These are phyloP conservation scores for Lasioglossum baleicum DNA, from an alignment of 1,140 invertebrate genomes.

Conservation along the genomic window DNA sequence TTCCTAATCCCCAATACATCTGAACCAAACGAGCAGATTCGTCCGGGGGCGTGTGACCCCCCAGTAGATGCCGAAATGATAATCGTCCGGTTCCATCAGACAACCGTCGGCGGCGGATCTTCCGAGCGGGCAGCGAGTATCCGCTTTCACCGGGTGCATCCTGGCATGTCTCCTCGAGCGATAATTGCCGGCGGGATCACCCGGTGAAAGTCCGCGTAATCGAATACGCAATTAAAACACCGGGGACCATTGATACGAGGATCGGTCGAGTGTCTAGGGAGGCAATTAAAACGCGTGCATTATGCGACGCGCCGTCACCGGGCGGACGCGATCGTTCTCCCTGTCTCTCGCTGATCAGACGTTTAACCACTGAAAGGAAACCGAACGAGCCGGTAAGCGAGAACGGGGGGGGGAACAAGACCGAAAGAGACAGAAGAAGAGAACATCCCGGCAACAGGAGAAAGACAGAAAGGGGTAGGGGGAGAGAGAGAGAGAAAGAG, in stretches of 20 bases:
- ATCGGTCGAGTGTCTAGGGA: conserved; percentile 49
- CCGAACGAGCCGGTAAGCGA: background rate
- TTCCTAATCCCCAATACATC: too few species aligned
- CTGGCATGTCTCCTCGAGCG: conserved; percentile 25
- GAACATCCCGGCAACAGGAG: too few species aligned
- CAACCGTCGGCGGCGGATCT: conserved; percentile 1
- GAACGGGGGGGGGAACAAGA: too few species aligned
- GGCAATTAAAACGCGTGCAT: conserved; percentile 59
- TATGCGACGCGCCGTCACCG: conserved; percentile 51
- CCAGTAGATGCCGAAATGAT: too few species aligned
- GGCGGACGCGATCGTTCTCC: background rate
- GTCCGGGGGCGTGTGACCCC: too few species aligned
- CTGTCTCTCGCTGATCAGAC: conserved; percentile 13
- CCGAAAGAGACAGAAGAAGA: too few species aligned
- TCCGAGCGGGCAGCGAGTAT: conserved; percentile 15
- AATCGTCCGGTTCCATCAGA: background rate
- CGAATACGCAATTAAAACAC: conserved; percentile 61
- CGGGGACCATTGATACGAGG: conserved; percentile 58
- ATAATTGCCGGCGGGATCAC: conserved; percentile 52
- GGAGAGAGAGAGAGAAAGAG: too few species aligned
- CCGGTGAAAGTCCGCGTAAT: conserved; percentile 58
- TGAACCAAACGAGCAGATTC: too few species aligned
- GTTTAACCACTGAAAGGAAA: conserved; percentile 36
- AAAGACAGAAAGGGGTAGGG: too few species aligned
- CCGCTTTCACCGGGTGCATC: conserved; percentile 32